Evolutionary conservation across 53 echinoderm and acorn worm genomes (phyloP), one percentile per base, ranked within the genome.

Genomic region (Paracentrotus lividus): DNA sequence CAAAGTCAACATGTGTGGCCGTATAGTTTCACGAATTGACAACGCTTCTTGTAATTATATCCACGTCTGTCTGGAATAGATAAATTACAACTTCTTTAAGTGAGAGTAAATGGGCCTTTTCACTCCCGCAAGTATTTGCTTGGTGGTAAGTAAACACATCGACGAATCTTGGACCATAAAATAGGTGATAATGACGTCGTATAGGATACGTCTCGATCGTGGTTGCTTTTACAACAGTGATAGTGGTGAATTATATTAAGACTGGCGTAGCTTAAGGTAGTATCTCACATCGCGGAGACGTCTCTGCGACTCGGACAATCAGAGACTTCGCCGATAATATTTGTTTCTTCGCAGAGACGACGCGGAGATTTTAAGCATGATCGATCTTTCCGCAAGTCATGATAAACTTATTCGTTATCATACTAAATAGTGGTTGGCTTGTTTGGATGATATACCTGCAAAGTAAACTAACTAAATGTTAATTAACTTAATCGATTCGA

Each of bases 11-110:
- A 54, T 9, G 61, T 24, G 20, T 40, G 72, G 36, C 72, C 36
- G 40, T 72, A 72, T 7, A 38, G 72, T 72, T 72, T 72, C 72
- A 18, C 7, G 40, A 21, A 72, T 36, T 40, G 29, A 64, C 31
- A 64, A 29, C 64, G 6, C 31, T 29, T 64, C 31, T 72, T 72
- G 72, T 72, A 72, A 72, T 72, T 40, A 72, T 72, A 72, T 40
- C 72, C 36, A 16, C 20, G 72, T 20, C 40, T 72, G 72, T 72
- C 72, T 72, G 18, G 20, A 21, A 26, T 40, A 40, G 72, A 72
- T 72, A 69, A 69, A 69, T 36, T 20, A 16, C 16, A 69, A 38
- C 72, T 36, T 38, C 72, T 64, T 40, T 42, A 42, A n/a, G 3
- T 16, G 27, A 40, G 36, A 38, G 16, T 36, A 40, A 76, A 76